Evolutionary conservation across 2,888 invertebrate species (phyloP).

Genomic region (Cyclophora albipunctata): DNA sequence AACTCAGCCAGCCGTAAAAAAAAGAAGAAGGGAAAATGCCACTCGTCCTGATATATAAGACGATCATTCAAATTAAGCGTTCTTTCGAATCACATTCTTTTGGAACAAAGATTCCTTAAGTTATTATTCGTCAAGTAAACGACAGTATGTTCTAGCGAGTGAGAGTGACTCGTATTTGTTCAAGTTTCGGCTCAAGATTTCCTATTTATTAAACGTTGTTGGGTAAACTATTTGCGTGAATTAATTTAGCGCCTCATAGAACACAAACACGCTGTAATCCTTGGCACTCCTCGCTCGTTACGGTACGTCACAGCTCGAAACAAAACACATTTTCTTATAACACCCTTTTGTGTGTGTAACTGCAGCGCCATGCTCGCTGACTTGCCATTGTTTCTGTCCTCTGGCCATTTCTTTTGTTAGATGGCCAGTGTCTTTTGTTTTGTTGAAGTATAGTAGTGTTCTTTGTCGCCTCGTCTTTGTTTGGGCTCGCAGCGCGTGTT

Average conservation of each 20-base stretch:
- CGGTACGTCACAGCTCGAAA: slow-evolving; percentile 35
- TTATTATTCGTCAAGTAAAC: slow-evolving; percentile 7
- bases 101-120: too few species aligned
- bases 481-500: slow-evolving; percentile 19
- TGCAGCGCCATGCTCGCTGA: slow-evolving; percentile 34
- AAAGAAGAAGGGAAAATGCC: slow-evolving; percentile 58
- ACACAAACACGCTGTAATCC: slow-evolving; percentile 13
- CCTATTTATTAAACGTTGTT: neutral
- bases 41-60: slow-evolving; percentile 35
- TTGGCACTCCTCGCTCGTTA: slow-evolving; percentile 21
- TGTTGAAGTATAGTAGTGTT: slow-evolving; percentile 21
- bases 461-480: slow-evolving; percentile 39
- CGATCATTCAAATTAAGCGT: slow-evolving; percentile 35
- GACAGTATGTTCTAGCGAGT: neutral
- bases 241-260: slow-evolving; percentile 11
- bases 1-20: slow-evolving; percentile 44
- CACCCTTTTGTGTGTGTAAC: slow-evolving; percentile 53
- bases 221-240: slow-evolving; percentile 12
- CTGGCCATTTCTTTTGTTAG: slow-evolving; percentile 49
- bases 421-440: slow-evolving; percentile 40
- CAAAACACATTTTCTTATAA: slow-evolving; percentile 45
- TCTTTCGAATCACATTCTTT: too few species aligned
- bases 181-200: neutral
- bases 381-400: slow-evolving; percentile 41
- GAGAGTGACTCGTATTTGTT: neutral